phyloP scores from a whole-genome alignment of 2,113 vertebrate genomes.

The Rhodinocichla rosea region DNA sequence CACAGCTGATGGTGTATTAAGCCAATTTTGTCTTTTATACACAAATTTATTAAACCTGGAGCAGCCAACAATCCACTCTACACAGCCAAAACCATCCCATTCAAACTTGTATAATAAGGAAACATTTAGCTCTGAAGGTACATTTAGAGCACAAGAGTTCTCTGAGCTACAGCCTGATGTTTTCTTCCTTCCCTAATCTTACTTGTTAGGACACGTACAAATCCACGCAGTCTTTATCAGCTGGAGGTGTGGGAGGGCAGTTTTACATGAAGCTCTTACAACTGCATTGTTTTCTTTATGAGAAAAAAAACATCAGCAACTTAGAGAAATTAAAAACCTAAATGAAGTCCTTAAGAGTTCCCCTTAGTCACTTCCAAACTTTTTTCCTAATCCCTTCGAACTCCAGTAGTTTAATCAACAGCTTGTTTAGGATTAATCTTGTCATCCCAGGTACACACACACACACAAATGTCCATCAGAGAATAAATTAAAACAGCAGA shows the following conservation, averaged over 20 bases:
- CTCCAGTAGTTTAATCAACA: neutral
- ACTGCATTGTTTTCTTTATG: neutral
- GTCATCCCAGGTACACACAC: neutral
- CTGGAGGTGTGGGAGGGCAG: neutral
- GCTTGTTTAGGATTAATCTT: neutral
- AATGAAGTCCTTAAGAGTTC: neutral
- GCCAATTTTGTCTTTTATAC: neutral
- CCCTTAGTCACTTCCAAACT: neutral
- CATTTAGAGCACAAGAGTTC: neutral
- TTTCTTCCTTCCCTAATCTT: neutral
- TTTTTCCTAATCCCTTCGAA: neutral
- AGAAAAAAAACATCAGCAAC: neutral
- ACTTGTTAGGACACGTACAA: neutral
- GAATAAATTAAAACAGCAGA: neutral
- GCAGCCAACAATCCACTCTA: neutral
- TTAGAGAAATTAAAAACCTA: neutral
- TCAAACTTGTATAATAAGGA: neutral
- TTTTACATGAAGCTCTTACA: neutral
- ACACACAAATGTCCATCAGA: neutral
- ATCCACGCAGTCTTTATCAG: neutral
- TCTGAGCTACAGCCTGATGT: neutral
- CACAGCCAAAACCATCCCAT: neutral
- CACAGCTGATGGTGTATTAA: neutral
- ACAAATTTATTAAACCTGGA: neutral
- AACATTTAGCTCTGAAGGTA: neutral